Evolutionary conservation across 2,797 vertebrate species (phyloP), one percentile per base, ranked within the genome.

Genomic region (Enteromius thamalakanensis): DNA sequence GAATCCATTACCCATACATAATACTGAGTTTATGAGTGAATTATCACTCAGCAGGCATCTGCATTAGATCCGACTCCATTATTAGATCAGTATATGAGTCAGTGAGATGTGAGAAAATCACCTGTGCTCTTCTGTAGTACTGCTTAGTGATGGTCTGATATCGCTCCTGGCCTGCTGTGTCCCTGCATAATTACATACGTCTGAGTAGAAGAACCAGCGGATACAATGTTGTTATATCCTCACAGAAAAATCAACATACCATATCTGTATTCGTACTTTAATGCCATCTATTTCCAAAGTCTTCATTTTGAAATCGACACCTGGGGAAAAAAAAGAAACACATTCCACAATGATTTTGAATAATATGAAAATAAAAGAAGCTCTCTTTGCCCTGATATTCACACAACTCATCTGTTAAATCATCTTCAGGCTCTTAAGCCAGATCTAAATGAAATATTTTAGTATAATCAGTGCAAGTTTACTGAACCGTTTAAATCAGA

Each of bases 231-330:
- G 2, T 45, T 26, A 77, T 17, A 34, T 80, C 81, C 70, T 80
- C 29, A 26, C 15, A 58, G 49, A 29, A 32, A 32, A 67, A 51
- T 7, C 49, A n/a, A 93, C 97, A 96, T 92, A 99, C 98, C 98
- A 99, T 90, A 99, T 99, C 95, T 99, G 98, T 95, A 99, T 98
- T 88, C 98, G 95, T 32, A 99, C 98, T 94, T 99, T 99, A 92
- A 99, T 95, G 87, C 98, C 98, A 78, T 99, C 97, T 81, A 99
- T 97, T 82, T 97, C 94, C 53, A 99, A 95, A 1, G 98, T 99
- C 93, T 99, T 99, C 98, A 99, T 99, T 94, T 99, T 99, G 92
- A 99, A 99, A 93, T 99, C 98, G 0, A 99, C 97, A 4, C 98
- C 98, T 99, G 91, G 81, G 17, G 84, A 11, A 84, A 87, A 53